Conservation (phyloP, 2,888 invertebrate genomes). For the Lithophane semibrunnea region DNA sequence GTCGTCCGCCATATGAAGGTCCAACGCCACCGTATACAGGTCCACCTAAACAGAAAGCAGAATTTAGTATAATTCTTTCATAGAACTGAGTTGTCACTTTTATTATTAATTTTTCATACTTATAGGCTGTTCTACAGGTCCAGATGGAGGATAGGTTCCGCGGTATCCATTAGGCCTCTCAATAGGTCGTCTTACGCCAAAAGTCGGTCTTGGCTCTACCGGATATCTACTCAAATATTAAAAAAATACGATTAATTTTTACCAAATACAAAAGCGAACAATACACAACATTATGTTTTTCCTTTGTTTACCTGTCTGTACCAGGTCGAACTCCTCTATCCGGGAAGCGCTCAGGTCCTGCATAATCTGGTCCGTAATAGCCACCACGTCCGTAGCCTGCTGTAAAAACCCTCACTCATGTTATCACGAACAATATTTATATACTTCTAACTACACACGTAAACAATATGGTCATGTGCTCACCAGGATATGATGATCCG, state of each 20-base stretch:
- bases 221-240: conserved; percentile 76
- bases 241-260: too few species aligned
- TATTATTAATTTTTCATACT: conserved; percentile 69
- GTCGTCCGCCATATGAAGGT: conserved; percentile 53
- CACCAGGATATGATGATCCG: conserved; percentile 89
- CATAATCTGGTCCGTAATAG: conserved; percentile 83
- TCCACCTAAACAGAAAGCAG: conserved; percentile 54
- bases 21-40: conserved; percentile 59
- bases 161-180: conserved; percentile 89
- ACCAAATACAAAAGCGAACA: neutral
- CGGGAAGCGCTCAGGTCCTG: conserved; percentile 83
- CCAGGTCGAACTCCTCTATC: conserved; percentile 88
- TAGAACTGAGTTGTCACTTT: neutral
- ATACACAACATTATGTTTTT: neutral
- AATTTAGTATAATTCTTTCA: neutral
- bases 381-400: conserved; percentile 86
- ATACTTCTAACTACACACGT: conserved; percentile 40
- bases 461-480: conserved; percentile 71
- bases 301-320: conserved; percentile 80
- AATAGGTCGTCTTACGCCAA: conserved; percentile 80
- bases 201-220: conserved; percentile 84
- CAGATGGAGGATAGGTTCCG: conserved; percentile 86
- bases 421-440: conserved; percentile 37
- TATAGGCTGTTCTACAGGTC: conserved; percentile 82
- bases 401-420: conserved; percentile 60